Percentiles rank a stretch among this genome's conserved stretches.
Conservation (phyloP, 2,888 invertebrate genomes). For the Conomelus anceps region DNA sequence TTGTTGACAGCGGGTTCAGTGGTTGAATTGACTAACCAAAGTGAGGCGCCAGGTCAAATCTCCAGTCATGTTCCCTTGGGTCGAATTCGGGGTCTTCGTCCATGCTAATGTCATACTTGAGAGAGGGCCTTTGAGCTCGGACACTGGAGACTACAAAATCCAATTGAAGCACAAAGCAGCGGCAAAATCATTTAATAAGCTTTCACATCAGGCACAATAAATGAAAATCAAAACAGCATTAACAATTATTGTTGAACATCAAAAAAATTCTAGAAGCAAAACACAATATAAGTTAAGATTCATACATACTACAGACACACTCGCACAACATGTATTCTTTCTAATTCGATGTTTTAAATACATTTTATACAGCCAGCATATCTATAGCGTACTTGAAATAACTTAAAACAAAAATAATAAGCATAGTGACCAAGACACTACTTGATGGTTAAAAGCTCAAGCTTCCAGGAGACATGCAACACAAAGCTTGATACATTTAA, state of each 20-base stretch:
- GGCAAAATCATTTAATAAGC: slow-evolving; percentile 18
- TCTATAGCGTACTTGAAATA: no score
- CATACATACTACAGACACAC: background rate
- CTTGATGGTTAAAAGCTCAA: background rate
- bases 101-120: slow-evolving; percentile 48
- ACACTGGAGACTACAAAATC: slow-evolving; percentile 7
- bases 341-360: no score
- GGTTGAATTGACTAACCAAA: slow-evolving; percentile 29
- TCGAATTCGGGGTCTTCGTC: slow-evolving; percentile 50
- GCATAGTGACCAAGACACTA: no score
- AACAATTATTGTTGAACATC: no score
- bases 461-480: background rate
- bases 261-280: background rate
- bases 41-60: slow-evolving; percentile 43
- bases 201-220: slow-evolving; percentile 4
- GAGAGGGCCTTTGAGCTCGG: slow-evolving; percentile 39
- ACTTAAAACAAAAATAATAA: no score
- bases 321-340: background rate
- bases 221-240: background rate
- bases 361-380: no score
- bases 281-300: background rate
- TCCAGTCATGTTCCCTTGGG: slow-evolving; percentile 50
- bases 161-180: slow-evolving; percentile 18
- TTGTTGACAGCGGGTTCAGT: background rate
- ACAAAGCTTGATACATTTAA: background rate